Base-by-base conservation (phyloP, 2,888 invertebrate genomes). In the Saturnia pavonia region DNA sequence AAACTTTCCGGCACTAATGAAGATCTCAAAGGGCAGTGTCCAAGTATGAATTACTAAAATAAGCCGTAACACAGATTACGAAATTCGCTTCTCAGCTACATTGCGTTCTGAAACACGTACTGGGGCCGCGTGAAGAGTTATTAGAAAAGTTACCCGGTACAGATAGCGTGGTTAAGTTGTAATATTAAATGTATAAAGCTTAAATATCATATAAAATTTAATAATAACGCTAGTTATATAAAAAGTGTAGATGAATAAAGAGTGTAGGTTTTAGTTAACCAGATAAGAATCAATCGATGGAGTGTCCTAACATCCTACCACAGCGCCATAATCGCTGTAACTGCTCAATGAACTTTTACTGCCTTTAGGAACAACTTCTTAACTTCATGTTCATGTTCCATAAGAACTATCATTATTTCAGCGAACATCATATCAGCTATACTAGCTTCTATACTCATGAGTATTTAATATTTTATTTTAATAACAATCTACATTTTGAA, bases 401-500 rank as follows among this genome's bases (percentile, higher is more conserved):
- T 34, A 6, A n/a, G n/a, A n/a, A n/a, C n/a, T n/a, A n/a, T n/a
- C 34, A 6, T 34, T 34, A 34, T 6, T 4, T 34, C 34, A 34
- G 34, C 34, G 6, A 51, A 51, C 51, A 51, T 51, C 8, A 51
- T n/a, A n/a, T 51, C 51, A 51, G n/a, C n/a, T 22, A n/a, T 54
- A 54, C 9, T n/a, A 22, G 19, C 8, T 54, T 9, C 54, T n/a
- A 9, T 43, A 43, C 14, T 9, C 14, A 43, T 43, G 43, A 22
- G 22, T 54, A 54, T 54, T 54, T 11, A 54, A 60, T 27, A 3
- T 11, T 40, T 40, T 65, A 65, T 65, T 40, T 40, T 65, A 65
- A 65, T 65, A 65, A 40, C n/a, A 65, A 40, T 65, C 19, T n/a
- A 65, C 65, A 48, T 25, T 54, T 66, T 51, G 54, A 74, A 74